Evolutionary conservation across 2,797 vertebrate species (phyloP), one percentile per base, ranked within the genome.

Genomic region (Cossypha polioptera): DNA sequence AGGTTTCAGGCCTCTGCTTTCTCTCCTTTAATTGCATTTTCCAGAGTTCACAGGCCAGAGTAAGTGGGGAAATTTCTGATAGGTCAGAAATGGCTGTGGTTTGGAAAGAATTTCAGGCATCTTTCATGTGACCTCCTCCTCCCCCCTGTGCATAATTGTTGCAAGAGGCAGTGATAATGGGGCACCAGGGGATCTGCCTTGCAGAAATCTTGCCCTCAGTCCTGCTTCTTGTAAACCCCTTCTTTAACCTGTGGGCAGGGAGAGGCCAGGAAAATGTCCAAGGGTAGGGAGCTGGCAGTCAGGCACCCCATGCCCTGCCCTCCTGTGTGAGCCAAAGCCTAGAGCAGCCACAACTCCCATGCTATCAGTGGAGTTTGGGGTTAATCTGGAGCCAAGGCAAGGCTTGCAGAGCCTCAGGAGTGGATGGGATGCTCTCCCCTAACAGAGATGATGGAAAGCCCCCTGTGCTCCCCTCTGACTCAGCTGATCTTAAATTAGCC

Each of bases 41-140:
- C 83, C 83, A 92, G 75, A 93, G 95, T 96, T 97, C 86, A 73
- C 63, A 95, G 96, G 92, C 93, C 88, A 80, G 89, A 72, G 80
- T 87, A 95, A 97, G 90, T 63, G 13, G 84, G 88, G 90, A 93
- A 94, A 96, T 94, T 96, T 95, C 77, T 58, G 81, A 87, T 92
- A 92, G 84, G 86, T 97, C 95, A 95, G 92, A 95, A 96, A 94
- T 62, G 92, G 73, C 78, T 97, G 97, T 85, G 96, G 97, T 96
- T 97, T 97, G 96, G 97, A 97, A 97, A 97, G 97, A 98, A 97
- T 98, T 95, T 95, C 94, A 93, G 95, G 97, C 96, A 97, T 97
- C 96, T 88, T 96, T 96, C 95, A 92, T 92, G 88, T 95, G 20
- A 76, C 94, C 96, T 96, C 87, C 94, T 96, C 91, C 94, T 96